These are phyloP conservation scores for Plagodis pulveraria DNA, from an alignment of 2,888 invertebrate species.

Conservation along the genomic window DNA sequence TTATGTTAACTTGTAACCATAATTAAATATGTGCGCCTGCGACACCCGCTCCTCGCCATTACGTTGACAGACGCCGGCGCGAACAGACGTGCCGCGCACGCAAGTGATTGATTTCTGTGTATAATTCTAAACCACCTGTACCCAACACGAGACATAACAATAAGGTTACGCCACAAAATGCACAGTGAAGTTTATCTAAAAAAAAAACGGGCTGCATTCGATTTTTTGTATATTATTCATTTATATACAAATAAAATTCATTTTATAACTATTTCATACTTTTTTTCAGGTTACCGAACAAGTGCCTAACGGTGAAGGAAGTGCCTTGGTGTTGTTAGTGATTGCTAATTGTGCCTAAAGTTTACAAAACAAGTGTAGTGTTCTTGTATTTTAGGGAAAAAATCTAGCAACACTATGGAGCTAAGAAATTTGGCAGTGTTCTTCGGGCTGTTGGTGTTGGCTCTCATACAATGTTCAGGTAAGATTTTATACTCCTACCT, in stretches of 20 bases:
- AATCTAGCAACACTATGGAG: constrained; percentile 64
- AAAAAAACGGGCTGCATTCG: constrained; percentile 8
- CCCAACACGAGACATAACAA: no score
- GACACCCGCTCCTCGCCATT: no score
- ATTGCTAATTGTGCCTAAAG: constrained; percentile 29
- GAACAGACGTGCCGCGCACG: no score
- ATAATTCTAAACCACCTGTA: no score
- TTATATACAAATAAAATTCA: background rate
- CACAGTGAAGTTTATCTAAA: constrained; percentile 14
- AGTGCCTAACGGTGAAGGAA: constrained; percentile 64
- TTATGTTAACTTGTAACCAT: no score
- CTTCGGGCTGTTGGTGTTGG: constrained; percentile 60
- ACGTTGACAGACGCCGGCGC: no score
- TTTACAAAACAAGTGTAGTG: constrained; percentile 35
- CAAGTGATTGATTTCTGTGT: no score
- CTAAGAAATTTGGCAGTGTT: constrained; percentile 60
- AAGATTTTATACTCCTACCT: constrained; percentile 12
- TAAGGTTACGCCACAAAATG: constrained; percentile 11
- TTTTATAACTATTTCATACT: background rate
- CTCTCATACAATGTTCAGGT: constrained; percentile 72
- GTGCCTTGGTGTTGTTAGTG: constrained; percentile 79
- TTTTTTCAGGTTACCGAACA: constrained; percentile 57
- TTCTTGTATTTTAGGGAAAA: constrained; percentile 51
- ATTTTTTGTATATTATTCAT: background rate
- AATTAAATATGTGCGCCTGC: no score